Evolutionary conservation across 1,140 invertebrate species (phyloP).

Genomic region (Cotesia chilonis): DNA sequence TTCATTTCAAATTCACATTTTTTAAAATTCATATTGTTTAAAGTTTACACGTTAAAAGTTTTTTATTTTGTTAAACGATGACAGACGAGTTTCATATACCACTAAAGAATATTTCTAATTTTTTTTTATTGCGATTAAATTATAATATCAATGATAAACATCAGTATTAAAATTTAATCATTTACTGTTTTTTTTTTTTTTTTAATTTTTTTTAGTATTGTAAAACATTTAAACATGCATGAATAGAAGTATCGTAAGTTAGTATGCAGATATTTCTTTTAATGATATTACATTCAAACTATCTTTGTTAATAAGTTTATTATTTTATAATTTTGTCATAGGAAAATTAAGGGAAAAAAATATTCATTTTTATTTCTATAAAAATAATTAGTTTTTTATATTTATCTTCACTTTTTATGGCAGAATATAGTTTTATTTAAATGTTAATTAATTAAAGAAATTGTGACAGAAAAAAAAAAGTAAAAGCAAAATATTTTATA

Average conservation of each 20-base stretch:
- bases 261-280: too few species aligned
- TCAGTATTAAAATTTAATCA: background rate
- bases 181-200: background rate
- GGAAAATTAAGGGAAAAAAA: slow-evolving; percentile 4
- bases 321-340: background rate
- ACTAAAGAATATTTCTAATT: slow-evolving; percentile 15
- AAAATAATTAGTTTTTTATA: background rate
- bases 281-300: slow-evolving; percentile 2
- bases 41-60: slow-evolving; percentile 8
- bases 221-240: too few species aligned
- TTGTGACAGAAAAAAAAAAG: too few species aligned
- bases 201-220: background rate
- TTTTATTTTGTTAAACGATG: slow-evolving; percentile 15
- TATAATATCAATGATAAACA: background rate
- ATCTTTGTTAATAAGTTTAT: background rate
- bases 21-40: background rate
- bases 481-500: too few species aligned
- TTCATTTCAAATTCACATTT: background rate
- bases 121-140: slow-evolving; percentile 17
- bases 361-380: background rate
- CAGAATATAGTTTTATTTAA: too few species aligned
- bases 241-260: too few species aligned
- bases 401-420: too few species aligned
- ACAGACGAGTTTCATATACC: background rate
- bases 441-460: too few species aligned